Percentiles rank a stretch among this genome's conserved stretches.
phyloP scores from a whole-genome alignment of 2,113 vertebrate genomes.

The Burhinus bistriatus region DNA sequence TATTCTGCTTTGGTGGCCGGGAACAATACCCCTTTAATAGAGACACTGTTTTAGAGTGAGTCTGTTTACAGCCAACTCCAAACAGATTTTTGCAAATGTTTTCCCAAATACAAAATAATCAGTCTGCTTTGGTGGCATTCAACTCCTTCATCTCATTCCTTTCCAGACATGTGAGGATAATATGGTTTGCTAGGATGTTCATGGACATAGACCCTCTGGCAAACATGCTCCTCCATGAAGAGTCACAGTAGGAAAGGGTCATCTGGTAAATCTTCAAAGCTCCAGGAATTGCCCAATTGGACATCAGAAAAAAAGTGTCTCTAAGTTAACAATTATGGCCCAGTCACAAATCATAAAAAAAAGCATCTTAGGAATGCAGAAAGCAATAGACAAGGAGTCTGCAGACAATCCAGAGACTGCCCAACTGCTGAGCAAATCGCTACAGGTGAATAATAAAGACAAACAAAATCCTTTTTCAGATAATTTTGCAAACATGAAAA shows the following conservation, averaged over 20 bases:
- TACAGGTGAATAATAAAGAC: background rate
- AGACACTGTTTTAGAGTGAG: background rate
- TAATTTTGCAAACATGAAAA: background rate
- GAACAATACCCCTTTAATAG: slow-evolving; percentile 15
- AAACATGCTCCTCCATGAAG: slow-evolving; percentile 3
- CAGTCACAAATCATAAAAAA: background rate
- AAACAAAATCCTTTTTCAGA: background rate
- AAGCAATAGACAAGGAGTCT: background rate
- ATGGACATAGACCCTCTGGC: background rate
- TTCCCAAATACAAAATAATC: slow-evolving; percentile 35
- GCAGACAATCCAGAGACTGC: background rate
- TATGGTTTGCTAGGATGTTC: background rate
- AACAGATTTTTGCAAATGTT: slow-evolving; percentile 7
- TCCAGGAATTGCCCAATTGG: background rate
- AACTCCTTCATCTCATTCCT: background rate
- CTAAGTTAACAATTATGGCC: background rate
- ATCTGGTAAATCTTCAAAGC: slow-evolving; percentile 45
- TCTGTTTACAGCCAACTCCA: background rate
- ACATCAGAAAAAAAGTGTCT: background rate
- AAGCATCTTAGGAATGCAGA: background rate
- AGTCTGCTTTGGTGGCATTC: slow-evolving; percentile 44
- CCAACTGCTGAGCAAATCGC: background rate
- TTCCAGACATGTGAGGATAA: slow-evolving; percentile 15
- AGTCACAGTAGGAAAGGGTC: slow-evolving; percentile 49
- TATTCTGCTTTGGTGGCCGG: slow-evolving; percentile 40